Conservation (phyloP, 1,140 invertebrate species). For the Gryllus bimaculatus region DNA sequence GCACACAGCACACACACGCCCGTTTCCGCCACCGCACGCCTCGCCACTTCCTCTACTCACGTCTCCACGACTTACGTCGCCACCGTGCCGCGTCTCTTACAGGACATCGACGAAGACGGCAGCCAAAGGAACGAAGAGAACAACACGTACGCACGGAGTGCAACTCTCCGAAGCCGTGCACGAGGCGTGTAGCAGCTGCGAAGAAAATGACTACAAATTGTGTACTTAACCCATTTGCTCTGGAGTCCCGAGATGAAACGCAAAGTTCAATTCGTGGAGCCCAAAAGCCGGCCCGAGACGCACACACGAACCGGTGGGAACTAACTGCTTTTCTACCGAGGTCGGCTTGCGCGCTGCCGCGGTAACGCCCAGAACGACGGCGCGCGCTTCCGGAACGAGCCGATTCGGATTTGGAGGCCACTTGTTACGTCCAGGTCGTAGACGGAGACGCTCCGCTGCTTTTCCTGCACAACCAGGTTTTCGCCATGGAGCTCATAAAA, state of each 20-base stretch:
- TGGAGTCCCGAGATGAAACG: background rate
- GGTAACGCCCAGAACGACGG: background rate
- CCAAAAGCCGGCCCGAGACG: background rate
- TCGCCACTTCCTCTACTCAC: no score
- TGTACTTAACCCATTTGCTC: background rate
- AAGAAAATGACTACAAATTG: background rate
- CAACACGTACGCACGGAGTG: no score
- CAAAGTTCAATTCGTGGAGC: background rate
- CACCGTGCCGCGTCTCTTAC: no score
- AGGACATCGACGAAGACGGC: no score
- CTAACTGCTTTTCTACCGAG: background rate
- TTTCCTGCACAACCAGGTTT: background rate
- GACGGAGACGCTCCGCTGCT: background rate
- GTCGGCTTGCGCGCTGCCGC: no score
- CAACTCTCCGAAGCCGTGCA: background rate
- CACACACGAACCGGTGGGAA: background rate
- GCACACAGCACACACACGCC: no score
- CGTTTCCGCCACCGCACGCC: no score
- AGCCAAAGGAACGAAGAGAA: no score
- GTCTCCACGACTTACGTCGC: no score
- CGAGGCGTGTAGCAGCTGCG: background rate
- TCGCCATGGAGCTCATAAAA: background rate
- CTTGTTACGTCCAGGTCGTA: background rate
- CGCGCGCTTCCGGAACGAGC: background rate
- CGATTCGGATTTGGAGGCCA: background rate